phyloP scores from a whole-genome alignment of 2,797 vertebrate species.

The Micrastur ruficollis region DNA sequence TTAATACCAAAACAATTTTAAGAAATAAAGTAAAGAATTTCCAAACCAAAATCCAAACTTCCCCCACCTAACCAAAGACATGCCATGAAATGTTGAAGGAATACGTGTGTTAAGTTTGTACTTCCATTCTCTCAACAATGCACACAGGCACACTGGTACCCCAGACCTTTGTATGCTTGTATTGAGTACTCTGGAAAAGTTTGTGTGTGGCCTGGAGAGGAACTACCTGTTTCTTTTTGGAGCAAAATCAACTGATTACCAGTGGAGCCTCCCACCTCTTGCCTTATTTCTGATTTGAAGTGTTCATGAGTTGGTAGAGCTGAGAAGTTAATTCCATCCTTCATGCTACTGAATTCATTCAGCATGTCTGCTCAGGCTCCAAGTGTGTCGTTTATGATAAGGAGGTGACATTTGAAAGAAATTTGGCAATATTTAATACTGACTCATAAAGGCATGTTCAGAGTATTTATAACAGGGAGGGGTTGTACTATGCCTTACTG shows the following conservation, averaged over 20 bases:
- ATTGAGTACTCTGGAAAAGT: not conserved
- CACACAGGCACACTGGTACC: not conserved
- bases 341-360: not conserved
- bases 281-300: not conserved
- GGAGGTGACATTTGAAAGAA: not conserved
- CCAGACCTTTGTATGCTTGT: not conserved
- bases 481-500: not conserved
- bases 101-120: not conserved
- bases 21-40: not conserved
- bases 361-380: not conserved
- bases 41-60: not conserved
- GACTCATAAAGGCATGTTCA: not conserved
- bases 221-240: not conserved
- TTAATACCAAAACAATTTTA: not conserved
- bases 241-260: not conserved
- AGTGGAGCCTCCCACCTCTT: not conserved
- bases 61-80: not conserved
- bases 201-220: not conserved
- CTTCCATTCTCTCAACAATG: not conserved
- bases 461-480: not conserved
- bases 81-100: fast-evolving
- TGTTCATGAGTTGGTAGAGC: not conserved
- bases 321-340: not conserved
- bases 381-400: slow-evolving; percentile 7
- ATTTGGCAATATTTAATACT: slow-evolving; percentile 21